Evolutionary conservation across 2,888 invertebrate species (phyloP).

Genomic region (Drosophila subquinaria): DNA sequence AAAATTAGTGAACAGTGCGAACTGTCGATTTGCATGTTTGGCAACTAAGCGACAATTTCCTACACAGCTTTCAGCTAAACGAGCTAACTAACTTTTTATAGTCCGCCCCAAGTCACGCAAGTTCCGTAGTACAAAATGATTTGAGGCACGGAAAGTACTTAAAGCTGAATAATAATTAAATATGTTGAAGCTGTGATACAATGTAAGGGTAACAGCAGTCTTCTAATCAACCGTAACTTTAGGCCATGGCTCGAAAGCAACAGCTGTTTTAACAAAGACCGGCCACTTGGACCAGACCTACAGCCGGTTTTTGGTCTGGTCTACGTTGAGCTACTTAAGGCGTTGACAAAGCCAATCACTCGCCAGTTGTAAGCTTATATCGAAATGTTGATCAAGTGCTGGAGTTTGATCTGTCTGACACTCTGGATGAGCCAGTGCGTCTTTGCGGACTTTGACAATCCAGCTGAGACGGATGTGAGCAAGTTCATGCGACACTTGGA

Average conservation of each 20-base stretch:
- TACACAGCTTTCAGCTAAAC: constrained; percentile 36
- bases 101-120: constrained; percentile 45
- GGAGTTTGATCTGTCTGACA: constrained; percentile 16
- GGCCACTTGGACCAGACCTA: constrained; percentile 40
- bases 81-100: constrained; percentile 45
- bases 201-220: constrained; percentile 27
- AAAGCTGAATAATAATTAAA: constrained; percentile 10
- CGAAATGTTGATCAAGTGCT: constrained; percentile 33
- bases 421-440: constrained; percentile 15
- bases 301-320: constrained; percentile 43
- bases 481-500: constrained; percentile 82
- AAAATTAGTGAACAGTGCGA: constrained; percentile 5
- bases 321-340: constrained; percentile 43
- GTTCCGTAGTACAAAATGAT: constrained; percentile 16
- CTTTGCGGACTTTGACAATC: not conserved
- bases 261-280: constrained; percentile 49
- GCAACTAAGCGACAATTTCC: constrained; percentile 25
- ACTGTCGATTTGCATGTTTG: constrained; percentile 32
- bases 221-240: constrained; percentile 25
- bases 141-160: constrained; percentile 26
- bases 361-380: constrained; percentile 29
- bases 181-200: no score
- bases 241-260: constrained; percentile 17
- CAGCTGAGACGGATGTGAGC: constrained; percentile 77
- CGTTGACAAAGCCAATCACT: constrained; percentile 13